These are phyloP conservation scores for Esox masquinongy DNA, from an alignment of 2,797 vertebrate genomes.

Conservation along the genomic window DNA sequence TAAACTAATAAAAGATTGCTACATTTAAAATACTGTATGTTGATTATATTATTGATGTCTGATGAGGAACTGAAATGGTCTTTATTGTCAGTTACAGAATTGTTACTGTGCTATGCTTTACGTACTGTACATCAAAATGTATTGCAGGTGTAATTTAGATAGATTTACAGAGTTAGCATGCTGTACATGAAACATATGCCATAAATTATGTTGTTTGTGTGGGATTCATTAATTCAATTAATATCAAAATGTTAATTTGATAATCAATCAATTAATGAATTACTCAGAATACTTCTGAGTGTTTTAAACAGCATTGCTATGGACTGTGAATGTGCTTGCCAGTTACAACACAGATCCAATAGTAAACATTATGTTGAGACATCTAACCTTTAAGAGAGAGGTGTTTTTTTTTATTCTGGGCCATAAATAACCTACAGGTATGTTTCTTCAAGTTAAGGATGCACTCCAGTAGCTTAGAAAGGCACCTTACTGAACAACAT, in stretches of 20 bases:
- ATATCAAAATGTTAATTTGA: constrained; percentile 9
- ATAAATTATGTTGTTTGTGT: background rate
- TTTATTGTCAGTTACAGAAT: background rate
- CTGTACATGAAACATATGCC: background rate
- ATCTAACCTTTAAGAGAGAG: background rate
- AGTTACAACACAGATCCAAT: background rate
- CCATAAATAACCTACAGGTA: no score
- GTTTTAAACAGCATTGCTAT: constrained; percentile 1
- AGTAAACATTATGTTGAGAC: background rate
- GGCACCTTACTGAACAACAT: background rate
- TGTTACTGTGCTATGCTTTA: no score
- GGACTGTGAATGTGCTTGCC: background rate
- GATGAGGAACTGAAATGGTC: background rate
- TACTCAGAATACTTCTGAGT: background rate
- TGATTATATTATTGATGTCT: background rate
- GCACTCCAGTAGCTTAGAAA: background rate
- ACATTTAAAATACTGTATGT: background rate
- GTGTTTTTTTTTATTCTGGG: background rate
- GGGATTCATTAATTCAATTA: background rate
- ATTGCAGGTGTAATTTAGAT: background rate
- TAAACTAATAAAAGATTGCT: background rate
- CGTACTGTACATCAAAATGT: background rate
- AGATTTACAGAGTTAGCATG: background rate
- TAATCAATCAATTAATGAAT: background rate
- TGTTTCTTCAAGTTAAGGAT: background rate